phyloP scores from a whole-genome alignment of 2,797 vertebrate genomes.

The Meriones psammophilus region DNA sequence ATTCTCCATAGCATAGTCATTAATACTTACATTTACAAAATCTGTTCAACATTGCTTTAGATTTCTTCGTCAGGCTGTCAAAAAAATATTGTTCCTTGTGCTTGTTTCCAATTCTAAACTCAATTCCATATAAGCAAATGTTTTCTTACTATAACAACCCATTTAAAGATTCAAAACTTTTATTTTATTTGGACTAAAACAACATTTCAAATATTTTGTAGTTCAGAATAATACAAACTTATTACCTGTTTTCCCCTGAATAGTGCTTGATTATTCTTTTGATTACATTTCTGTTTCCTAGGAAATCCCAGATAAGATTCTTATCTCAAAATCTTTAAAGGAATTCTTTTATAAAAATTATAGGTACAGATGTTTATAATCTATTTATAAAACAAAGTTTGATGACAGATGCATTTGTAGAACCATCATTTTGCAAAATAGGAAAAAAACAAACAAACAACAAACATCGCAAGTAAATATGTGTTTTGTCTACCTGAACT shows the following conservation, averaged over 20 bases:
- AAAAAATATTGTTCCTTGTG: not conserved
- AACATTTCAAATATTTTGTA: not conserved
- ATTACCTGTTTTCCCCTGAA: not conserved
- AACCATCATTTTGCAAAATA: not conserved
- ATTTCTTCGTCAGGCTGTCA: not conserved
- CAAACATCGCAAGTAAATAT: not conserved
- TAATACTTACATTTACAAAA: not conserved
- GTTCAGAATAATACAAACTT: not conserved
- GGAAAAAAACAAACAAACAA: not conserved
- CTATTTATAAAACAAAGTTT: too few species aligned
- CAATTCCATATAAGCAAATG: too few species aligned
- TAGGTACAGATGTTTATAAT: not conserved
- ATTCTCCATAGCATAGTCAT: not conserved
- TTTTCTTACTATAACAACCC: fast-evolving
- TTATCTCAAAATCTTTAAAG: not conserved
- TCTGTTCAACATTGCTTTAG: not conserved
- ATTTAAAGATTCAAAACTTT: not conserved
- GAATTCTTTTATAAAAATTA: too few species aligned
- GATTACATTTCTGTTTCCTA: not conserved
- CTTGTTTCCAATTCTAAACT: not conserved
- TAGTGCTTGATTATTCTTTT: not conserved
- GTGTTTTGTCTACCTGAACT: not conserved
- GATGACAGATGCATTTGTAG: not conserved
- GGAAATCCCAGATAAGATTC: not conserved
- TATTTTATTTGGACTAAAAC: not conserved